A percentile compares a stretch with the other conserved stretches of the same genome.
Evolutionary conservation across 2,888 invertebrate species (phyloP).

Genomic region (Automeris io): DNA sequence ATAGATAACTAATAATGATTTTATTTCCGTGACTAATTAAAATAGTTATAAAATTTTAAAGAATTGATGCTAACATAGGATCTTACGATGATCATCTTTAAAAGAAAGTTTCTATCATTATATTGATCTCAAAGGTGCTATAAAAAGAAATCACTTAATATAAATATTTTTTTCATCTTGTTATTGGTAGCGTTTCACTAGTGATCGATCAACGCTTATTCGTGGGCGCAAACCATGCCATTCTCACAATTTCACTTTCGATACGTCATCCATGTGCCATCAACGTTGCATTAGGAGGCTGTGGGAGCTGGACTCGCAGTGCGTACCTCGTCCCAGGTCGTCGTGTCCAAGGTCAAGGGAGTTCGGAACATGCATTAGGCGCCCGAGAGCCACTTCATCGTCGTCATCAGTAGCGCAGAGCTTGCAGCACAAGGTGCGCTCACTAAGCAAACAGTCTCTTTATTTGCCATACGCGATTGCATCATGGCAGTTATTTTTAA

Average conservation of each 20-base stretch:
- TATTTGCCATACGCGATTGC: too few relatives aligned
- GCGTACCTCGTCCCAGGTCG: conserved; percentile 14
- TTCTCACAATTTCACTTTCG: conserved; percentile 3
- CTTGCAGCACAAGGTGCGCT: conserved; percentile 58
- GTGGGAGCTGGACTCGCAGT: conserved; percentile 2
- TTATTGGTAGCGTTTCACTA: conserved; percentile 53
- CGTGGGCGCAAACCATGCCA: conserved; percentile 13
- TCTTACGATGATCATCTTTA: conserved; percentile 45
- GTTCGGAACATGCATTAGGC: conserved; percentile 30
- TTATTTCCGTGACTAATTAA: conserved; percentile 43
- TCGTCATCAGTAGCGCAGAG: conserved; percentile 31
- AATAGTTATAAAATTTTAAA: conserved; percentile 55
- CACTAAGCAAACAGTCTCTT: conserved; percentile 46
- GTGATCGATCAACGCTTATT: conserved; percentile 55
- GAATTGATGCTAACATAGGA: conserved; percentile 52
- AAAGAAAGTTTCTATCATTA: conserved; percentile 44
- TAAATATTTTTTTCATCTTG: conserved; percentile 47
- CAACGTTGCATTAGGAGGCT: conserved; percentile 28
- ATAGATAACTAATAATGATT: too few relatives aligned
- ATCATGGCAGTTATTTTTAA: too few relatives aligned
- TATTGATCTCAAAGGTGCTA: conserved; percentile 68
- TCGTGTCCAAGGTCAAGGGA: conserved; percentile 17
- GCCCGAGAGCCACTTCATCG: conserved; percentile 19
- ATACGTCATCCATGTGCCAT: conserved; percentile 59
- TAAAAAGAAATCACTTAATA: conserved; percentile 43